Percentiles rank a stretch among this genome's conserved stretches.
These are phyloP conservation scores for Schizothorax lantsangensis DNA, from an alignment of 2,797 vertebrate species.

Conservation along the genomic window DNA sequence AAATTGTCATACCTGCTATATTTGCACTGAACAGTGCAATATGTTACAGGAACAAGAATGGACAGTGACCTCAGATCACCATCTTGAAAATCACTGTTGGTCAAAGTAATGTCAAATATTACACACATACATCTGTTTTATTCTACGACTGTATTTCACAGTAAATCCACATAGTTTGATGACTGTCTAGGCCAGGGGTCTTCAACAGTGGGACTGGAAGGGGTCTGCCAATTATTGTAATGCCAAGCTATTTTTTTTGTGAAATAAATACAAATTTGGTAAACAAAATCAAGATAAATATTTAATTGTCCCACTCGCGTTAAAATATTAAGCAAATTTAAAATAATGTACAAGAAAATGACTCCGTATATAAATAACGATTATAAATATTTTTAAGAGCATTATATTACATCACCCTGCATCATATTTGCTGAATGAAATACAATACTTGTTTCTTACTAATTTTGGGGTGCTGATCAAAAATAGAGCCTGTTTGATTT, in stretches of 20 bases:
- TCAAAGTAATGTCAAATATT: constrained; percentile 59
- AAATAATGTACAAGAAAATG: not conserved
- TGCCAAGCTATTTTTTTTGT: not conserved
- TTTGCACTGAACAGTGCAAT: constrained; percentile 12
- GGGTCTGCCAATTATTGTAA: not conserved
- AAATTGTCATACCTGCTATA: constrained; percentile 10
- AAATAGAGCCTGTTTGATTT: too few relatives aligned
- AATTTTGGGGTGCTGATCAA: too few relatives aligned
- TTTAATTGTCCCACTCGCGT: not conserved
- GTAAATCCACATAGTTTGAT: not conserved
- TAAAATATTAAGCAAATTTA: not conserved
- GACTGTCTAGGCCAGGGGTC: not conserved
- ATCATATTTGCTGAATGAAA: too few relatives aligned
- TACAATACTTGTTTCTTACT: too few relatives aligned
- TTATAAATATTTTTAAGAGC: not conserved
- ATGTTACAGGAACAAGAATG: constrained; percentile 48
- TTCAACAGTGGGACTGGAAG: not conserved
- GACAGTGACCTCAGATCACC: constrained; percentile 57
- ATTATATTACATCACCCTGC: too few relatives aligned
- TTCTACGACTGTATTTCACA: not conserved
- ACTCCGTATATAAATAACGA: not conserved
- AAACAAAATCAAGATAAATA: not conserved
- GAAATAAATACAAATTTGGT: not conserved
- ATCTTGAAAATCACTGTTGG: constrained; percentile 65
- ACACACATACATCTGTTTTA: not conserved